Conservation (phyloP, 1,140 invertebrate species). For the Triops cancriformis region DNA sequence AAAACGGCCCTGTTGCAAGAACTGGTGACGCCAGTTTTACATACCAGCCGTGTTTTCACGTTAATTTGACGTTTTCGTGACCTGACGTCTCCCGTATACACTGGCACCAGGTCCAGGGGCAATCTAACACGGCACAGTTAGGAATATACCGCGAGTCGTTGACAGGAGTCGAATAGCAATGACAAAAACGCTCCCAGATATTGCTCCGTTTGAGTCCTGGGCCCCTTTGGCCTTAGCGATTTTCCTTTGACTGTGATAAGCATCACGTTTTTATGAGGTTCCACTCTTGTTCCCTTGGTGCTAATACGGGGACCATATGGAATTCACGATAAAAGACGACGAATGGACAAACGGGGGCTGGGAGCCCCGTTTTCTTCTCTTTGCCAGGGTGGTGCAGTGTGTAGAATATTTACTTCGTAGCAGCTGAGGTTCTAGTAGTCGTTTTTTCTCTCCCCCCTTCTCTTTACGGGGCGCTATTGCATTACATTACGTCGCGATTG, state of each 20-base stretch:
- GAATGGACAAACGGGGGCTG: neutral
- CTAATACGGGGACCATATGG: conserved; percentile 12
- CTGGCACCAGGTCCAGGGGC: no score
- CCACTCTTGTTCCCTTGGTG: neutral
- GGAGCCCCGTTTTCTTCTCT: neutral
- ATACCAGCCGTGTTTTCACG: neutral
- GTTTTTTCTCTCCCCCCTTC: neutral
- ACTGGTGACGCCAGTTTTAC: neutral
- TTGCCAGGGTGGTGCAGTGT: neutral
- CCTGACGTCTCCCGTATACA: neutral
- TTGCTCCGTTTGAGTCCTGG: neutral
- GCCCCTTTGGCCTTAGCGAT: neutral
- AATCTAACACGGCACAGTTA: neutral
- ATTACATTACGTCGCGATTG: neutral
- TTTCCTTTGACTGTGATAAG: conserved; percentile 9
- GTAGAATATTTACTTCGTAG: neutral
- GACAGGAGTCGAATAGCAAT: neutral
- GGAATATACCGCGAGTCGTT: neutral
- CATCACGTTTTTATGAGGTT: conserved; percentile 2
- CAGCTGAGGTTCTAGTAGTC: neutral
- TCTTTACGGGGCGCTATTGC: neutral
- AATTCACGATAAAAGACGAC: neutral
- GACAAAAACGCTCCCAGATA: neutral
- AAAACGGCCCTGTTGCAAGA: neutral
- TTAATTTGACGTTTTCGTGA: neutral